Conservation (phyloP, 2,113 vertebrate species). For the Oreotrochilus melanogaster region DNA sequence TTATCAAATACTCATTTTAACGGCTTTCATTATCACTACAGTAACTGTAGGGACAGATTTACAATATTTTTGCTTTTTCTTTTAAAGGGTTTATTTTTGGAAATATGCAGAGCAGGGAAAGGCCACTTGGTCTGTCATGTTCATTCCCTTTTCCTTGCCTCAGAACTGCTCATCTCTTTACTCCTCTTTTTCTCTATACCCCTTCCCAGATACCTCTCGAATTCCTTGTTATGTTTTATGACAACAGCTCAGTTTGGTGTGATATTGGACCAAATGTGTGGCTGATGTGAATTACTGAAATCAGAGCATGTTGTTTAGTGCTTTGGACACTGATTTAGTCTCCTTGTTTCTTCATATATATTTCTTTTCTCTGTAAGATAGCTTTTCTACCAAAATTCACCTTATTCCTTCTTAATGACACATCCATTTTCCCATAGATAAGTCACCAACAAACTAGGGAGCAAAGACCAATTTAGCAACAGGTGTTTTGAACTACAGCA, state of each 20-base stretch:
- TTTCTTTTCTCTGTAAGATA: background rate
- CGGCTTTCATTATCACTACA: constrained; percentile 74
- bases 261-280: background rate
- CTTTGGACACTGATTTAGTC: background rate
- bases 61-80: constrained; percentile 59
- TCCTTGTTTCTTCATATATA: background rate
- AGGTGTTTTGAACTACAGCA: background rate
- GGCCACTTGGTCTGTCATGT: background rate
- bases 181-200: background rate
- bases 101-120: constrained; percentile 52
- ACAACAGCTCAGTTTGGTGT: background rate
- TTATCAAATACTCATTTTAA: constrained; percentile 84
- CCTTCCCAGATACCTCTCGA: background rate
- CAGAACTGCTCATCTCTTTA: background rate
- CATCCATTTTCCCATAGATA: background rate
- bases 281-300: background rate
- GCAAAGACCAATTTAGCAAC: background rate
- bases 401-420: background rate
- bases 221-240: background rate
- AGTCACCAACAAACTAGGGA: background rate
- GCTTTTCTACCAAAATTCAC: background rate
- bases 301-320: background rate
- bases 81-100: constrained; percentile 73
- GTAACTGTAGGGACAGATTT: constrained; percentile 68
- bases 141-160: background rate